Base-by-base conservation (phyloP, 2,888 invertebrate genomes). In the Pseudanteris insignis region DNA sequence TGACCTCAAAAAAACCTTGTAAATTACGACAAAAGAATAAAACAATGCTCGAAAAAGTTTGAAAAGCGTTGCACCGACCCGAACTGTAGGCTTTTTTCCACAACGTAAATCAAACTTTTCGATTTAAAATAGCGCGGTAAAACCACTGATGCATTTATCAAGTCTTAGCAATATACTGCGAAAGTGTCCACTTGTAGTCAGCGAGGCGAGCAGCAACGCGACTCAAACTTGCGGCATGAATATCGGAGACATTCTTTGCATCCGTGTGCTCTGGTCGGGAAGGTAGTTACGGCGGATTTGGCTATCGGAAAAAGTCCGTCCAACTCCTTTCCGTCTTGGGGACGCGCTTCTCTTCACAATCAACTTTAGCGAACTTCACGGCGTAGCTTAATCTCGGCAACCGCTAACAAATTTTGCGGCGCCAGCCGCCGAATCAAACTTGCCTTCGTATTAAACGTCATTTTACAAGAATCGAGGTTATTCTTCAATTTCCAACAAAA, bases 251-350 rank as follows among this genome's bases (percentile, higher is more conserved):
- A 43, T 33, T 44, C 34, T 26, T 55, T 33, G 55, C 36, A 50
- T 50, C 48, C 66, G 69, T 60, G 67, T 67, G 59, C 67, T 73
- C 74, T 72, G 77, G 81, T 84, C 85, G 85, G 85, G 85, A 85
- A 85, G 84, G 84, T 84, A 84, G 84, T 84, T 85, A 84, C 84
- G 85, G 84, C 85, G 84, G 84, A 85, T 84, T 85, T 81, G 75
- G 74, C 66, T 65, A 69, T 71, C 59, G 43, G 67, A 70, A 67
- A 70, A 77, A 84, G 81, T 84, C 84, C 84, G 84, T 84, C 84
- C 84, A 82, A 83, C 84, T 84, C 82, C 82, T 82, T 83, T 84
- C 84, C 84, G 83, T 81, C 82, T 77, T 60, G 74, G 71, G 66
- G 69, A 66, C 69, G 70, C 69, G 70, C 41, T 55, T 46, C 62